Base-by-base conservation (phyloP, 2,888 invertebrate genomes). In the Hyposoter didymator region DNA sequence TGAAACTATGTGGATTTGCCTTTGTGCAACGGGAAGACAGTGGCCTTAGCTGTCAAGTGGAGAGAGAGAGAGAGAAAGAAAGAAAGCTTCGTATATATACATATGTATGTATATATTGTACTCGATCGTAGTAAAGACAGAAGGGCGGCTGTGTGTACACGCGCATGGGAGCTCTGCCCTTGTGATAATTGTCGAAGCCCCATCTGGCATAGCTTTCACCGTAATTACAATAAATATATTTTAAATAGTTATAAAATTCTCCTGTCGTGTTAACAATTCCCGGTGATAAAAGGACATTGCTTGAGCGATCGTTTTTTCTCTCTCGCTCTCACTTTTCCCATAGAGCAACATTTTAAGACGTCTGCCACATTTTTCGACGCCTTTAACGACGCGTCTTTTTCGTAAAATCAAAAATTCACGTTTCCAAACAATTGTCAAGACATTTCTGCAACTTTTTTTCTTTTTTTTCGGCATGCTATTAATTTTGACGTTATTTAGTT, bases 11-110 rank as follows among this genome's bases (percentile, higher is more conserved):
- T 82, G 79, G 82, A 82, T 84, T 85, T 83, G 87, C 87, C 88
- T 89, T 89, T 89, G 89, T 89, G 89, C 82, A 64, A 55, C 74
- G 81, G 82, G 84, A 87, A 88, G 88, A 87, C 88, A 88, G 86
- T 88, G 88, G 87, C 87, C 87, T 88, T 89, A 88, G 88, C 88
- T 89, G 89, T 89, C 89, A 88, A 89, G 88, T 88, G 88, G 86
- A 82, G 82, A 82, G 76, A 78, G 78, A 59, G 47, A 78, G 59
- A 43, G 55, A 43, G 82, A 45, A 82, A 76, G 84, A 76, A 39
- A 66, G 39, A 66, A 70, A 28, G 70, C 85, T 80, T 59, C 10
- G 28, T 6, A 66, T 75, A 66, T 75, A 12, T 59, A n/a, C 35
- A 47, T 35, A 35, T 14, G 62, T 22, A 49, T 69, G 17, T 45